Evolutionary conservation across 2,797 vertebrate species (phyloP).

Genomic region (Halcyon leucocephala): DNA sequence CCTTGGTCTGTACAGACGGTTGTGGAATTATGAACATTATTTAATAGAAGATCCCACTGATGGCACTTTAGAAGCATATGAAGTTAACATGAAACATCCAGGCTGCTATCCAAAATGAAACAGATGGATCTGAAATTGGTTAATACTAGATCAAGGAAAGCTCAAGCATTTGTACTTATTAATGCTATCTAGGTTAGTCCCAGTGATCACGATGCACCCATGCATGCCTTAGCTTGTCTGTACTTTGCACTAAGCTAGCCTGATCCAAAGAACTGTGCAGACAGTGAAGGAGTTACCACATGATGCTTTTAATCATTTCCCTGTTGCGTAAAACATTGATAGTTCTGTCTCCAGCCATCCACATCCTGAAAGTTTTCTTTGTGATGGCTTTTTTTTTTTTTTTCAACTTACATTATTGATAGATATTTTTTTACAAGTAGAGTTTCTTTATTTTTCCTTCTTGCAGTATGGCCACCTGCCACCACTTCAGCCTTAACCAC

Average conservation of each 20-base stretch:
- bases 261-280: background rate
- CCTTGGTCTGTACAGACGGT: background rate
- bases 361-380: background rate
- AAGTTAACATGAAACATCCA: slow-evolving; percentile 29
- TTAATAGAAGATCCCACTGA: background rate
- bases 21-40: background rate
- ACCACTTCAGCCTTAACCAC: background rate
- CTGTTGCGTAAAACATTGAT: background rate
- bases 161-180: slow-evolving; percentile 29
- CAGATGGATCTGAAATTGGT: slow-evolving; percentile 54
- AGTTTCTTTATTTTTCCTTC: slow-evolving; percentile 20
- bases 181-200: background rate
- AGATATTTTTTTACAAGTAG: background rate
- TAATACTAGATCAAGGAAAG: slow-evolving; percentile 46
- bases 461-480: background rate
- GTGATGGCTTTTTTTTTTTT: background rate
- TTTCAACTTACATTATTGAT: background rate
- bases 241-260: background rate
- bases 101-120: slow-evolving; percentile 34
- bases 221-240: background rate
- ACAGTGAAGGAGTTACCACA: background rate
- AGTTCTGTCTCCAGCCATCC: background rate
- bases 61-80: background rate
- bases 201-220: background rate
- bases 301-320: background rate